A percentile compares a stretch with the other conserved stretches of the same genome.
phyloP scores from a whole-genome alignment of 2,797 vertebrate genomes.

The Salarias fasciatus region DNA sequence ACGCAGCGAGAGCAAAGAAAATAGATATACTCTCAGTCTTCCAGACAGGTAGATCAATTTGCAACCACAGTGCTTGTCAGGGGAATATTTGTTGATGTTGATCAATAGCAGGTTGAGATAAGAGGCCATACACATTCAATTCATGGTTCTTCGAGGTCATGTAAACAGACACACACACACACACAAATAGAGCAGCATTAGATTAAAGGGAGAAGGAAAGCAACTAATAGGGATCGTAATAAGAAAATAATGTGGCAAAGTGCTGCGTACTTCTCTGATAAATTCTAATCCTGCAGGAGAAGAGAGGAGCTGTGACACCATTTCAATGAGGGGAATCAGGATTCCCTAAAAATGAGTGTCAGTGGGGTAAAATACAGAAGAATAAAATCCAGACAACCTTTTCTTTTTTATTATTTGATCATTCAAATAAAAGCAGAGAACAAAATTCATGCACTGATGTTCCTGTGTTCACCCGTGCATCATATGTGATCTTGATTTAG shows the following conservation, averaged over 20 bases:
- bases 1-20: slow-evolving; percentile 37
- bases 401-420: no score
- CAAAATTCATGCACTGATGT: no score
- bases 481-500: no score
- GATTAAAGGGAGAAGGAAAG: slow-evolving; percentile 1
- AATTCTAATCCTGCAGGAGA: slow-evolving; percentile 3
- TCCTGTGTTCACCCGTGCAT: no score
- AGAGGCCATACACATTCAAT: slow-evolving; percentile 42
- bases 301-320: neutral
- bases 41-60: slow-evolving; percentile 24
- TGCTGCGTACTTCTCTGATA: slow-evolving; percentile 39
- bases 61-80: slow-evolving; percentile 38
- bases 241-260: slow-evolving; percentile 35
- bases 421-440: no score
- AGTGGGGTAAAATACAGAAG: no score
- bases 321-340: neutral
- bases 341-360: no score
- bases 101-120: slow-evolving; percentile 15
- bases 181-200: slow-evolving; percentile 1
- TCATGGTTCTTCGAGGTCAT: slow-evolving; percentile 41
- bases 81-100: slow-evolving; percentile 27
- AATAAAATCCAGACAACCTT: no score
- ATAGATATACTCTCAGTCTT: slow-evolving; percentile 11
- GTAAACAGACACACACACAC: slow-evolving; percentile 34
- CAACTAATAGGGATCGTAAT: neutral